Base-by-base conservation (phyloP, 2,888 invertebrate species). In the Ecliptopera silaceata region DNA sequence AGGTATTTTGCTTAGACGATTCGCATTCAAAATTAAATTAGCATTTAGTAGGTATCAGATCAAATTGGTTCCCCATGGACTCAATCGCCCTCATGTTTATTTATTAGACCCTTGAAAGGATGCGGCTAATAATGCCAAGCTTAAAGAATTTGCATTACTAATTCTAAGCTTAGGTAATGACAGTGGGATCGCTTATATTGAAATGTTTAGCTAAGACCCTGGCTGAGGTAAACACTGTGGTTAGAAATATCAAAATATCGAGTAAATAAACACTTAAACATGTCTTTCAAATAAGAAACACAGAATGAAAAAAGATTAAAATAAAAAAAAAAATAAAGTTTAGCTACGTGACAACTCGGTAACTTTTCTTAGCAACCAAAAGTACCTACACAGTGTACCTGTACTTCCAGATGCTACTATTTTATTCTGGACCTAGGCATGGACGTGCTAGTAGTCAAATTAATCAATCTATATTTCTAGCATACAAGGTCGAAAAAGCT, bases 61-160 rank as follows among this genome's bases (percentile, higher is more conserved):
- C 74, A 74, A 80, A 77, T 82, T 79, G 75, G 77, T 77, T 79
- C 69, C 72, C 69, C 73, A 72, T 79, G 73, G 76, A 76, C 72
- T 74, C 74, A 71, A 80, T 78, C 69, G 73, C 66, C 69, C 75
- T 86, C 83, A 87, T 86, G 87, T 86, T 83, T 86, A 87, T 87
- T 86, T 88, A 86, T 82, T 72, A 84, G 84, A 75, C 82, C 81
- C 81, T 80, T 75, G 75, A 82, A 79, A 78, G 80, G 82, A 82
- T 78, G 71, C 74, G 73, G 64, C 71, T 75, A 81, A 82, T 81
- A 79, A 80, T 82, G 72, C 79, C 70, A 66, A 76, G 82, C 81
- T 82, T 82, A 75, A 77, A 75, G 81, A 77, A 84, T 85, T 84
- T 79, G 75, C 84, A 82, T 84, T 67, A 70, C 77, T 82, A 80